Conservation (phyloP, 2,888 invertebrate genomes). For the Metopia argyrocephala region DNA sequence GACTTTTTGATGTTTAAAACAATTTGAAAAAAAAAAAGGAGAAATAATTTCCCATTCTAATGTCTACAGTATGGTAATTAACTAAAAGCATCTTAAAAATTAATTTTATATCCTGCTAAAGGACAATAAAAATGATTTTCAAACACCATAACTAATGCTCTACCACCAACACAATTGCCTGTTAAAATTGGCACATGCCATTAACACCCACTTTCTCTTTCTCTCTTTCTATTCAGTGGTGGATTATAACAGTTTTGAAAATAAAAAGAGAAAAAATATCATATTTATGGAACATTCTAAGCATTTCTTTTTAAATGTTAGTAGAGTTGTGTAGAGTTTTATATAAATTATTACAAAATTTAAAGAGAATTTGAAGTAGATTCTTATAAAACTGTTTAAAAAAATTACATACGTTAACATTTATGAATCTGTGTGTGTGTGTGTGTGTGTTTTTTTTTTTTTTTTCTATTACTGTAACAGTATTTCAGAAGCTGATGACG, state of each 20-base stretch:
- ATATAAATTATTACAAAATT: too few relatives aligned
- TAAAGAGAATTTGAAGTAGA: too few relatives aligned
- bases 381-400: too few relatives aligned
- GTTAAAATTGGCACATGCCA: too few relatives aligned
- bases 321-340: too few relatives aligned
- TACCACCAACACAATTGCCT: background rate
- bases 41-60: constrained; percentile 3
- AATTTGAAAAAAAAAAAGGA: too few relatives aligned
- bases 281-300: too few relatives aligned
- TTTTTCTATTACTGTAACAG: background rate
- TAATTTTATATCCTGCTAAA: constrained; percentile 7
- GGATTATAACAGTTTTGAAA: too few relatives aligned
- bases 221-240: too few relatives aligned
- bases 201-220: background rate
- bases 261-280: too few relatives aligned
- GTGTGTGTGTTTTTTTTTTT: background rate
- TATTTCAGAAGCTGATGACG: constrained; percentile 8
- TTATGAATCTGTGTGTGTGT: constrained; percentile 21
- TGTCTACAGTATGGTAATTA: constrained; percentile 7
- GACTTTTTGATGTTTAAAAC: background rate
- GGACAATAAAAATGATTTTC: background rate
- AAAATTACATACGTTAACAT: constrained; percentile 22
- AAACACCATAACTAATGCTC: background rate
- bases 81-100: constrained; percentile 15
- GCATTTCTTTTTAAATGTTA: too few relatives aligned